These are phyloP conservation scores for Alosa alosa DNA, from an alignment of 2,113 vertebrate species.

Conservation along the genomic window DNA sequence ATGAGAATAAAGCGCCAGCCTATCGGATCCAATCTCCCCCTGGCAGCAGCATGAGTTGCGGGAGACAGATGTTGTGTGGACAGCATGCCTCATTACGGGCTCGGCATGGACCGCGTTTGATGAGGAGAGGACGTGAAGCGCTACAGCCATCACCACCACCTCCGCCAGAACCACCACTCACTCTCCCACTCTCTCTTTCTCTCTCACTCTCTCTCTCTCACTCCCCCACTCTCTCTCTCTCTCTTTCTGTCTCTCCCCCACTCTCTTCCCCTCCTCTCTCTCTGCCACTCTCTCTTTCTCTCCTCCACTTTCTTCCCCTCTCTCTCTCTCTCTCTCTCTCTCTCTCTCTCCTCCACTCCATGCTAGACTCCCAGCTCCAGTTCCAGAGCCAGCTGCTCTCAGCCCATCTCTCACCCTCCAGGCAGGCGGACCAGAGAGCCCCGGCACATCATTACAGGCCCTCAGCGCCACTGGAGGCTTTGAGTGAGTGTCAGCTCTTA, in stretches of 20 bases:
- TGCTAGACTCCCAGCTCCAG: background rate
- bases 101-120: constrained; percentile 23
- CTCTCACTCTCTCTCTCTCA: background rate
- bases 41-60: background rate
- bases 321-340: background rate
- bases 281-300: background rate
- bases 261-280: background rate
- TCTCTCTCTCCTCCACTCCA: background rate
- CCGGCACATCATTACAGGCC: background rate
- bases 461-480: background rate
- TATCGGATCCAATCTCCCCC: background rate
- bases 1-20: background rate
- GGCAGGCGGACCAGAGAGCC: background rate
- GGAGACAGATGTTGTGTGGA: constrained; percentile 30
- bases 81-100: constrained; percentile 41
- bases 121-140: constrained; percentile 14
- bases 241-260: background rate
- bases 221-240: background rate
- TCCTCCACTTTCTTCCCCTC: background rate
- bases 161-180: background rate
- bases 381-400: background rate
- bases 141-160: background rate
- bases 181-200: background rate
- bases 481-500: background rate
- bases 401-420: background rate